phyloP scores from a whole-genome alignment of 2,888 invertebrate genomes.

The Unio pictorum region DNA sequence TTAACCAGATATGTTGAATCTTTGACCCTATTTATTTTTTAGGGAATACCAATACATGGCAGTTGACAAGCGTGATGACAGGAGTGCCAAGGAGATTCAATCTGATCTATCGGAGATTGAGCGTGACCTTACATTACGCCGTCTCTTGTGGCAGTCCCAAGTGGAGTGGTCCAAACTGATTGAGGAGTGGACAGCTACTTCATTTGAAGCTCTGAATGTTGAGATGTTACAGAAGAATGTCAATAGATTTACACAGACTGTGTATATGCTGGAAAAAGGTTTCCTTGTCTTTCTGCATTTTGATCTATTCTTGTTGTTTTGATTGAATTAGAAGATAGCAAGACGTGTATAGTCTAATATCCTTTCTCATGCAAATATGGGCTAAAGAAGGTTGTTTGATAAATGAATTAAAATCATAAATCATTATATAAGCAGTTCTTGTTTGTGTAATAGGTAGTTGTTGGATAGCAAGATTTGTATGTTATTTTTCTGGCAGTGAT shows the following conservation, averaged over 20 bases:
- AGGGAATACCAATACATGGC: slow-evolving; percentile 57
- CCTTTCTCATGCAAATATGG: too few species aligned
- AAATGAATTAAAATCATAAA: too few species aligned
- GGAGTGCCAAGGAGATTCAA: slow-evolving; percentile 65
- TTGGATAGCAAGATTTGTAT: too few species aligned
- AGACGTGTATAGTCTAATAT: too few species aligned
- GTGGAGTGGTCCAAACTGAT: slow-evolving; percentile 68
- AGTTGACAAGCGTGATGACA: slow-evolving; percentile 56
- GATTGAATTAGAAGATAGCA: too few species aligned
- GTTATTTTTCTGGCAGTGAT: too few species aligned
- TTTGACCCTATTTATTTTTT: slow-evolving; percentile 4
- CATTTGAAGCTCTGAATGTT: slow-evolving; percentile 68
- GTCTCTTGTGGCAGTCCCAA: slow-evolving; percentile 69
- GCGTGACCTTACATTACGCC: slow-evolving; percentile 67
- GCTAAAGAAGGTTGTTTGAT: too few species aligned
- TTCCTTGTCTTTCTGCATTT: background rate
- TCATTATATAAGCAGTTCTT: too few species aligned
- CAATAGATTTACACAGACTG: slow-evolving; percentile 70
- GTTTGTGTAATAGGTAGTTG: too few species aligned
- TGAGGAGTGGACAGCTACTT: slow-evolving; percentile 66
- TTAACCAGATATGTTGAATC: background rate
- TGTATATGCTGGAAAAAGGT: slow-evolving; percentile 72
- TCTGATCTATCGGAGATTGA: slow-evolving; percentile 69
- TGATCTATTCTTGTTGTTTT: too few species aligned
- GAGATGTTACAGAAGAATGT: slow-evolving; percentile 70